These are phyloP conservation scores for Phymorhynchus buccinoides DNA, from an alignment of 1,140 invertebrate genomes.

Conservation along the genomic window DNA sequence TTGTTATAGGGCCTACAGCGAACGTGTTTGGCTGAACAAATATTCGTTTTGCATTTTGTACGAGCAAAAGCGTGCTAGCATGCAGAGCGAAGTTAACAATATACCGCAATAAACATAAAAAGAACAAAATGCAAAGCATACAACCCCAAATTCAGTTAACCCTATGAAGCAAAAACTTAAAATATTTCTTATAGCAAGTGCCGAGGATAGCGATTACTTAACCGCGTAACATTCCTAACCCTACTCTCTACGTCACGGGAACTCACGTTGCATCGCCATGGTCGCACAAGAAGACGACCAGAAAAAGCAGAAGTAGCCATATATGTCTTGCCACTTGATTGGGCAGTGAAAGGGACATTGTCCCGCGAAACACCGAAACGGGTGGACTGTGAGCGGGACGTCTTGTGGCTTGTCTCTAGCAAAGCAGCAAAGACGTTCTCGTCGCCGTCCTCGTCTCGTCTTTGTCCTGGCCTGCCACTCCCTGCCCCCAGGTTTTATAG, in stretches of 20 bases:
- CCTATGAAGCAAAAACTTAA: too few relatives aligned
- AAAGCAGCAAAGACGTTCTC: background rate
- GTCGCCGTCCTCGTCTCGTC: background rate
- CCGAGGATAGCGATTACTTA: too few relatives aligned
- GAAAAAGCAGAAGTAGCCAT: background rate
- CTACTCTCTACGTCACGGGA: background rate
- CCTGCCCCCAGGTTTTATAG: background rate
- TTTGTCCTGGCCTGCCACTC: background rate
- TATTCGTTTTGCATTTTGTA: too few relatives aligned
- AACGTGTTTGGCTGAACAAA: too few relatives aligned
- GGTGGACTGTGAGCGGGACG: background rate
- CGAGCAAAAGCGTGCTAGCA: too few relatives aligned
- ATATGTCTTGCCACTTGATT: conserved; percentile 25
- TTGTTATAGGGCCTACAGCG: too few relatives aligned
- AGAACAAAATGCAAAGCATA: too few relatives aligned
- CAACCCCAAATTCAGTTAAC: too few relatives aligned
- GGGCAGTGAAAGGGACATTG: conserved; percentile 9
- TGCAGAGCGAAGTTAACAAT: too few relatives aligned
- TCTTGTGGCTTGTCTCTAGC: background rate
- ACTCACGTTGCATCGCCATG: background rate
- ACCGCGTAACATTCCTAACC: too few relatives aligned
- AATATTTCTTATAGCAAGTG: too few relatives aligned
- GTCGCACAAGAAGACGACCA: background rate
- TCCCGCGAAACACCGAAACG: conserved; percentile 23
- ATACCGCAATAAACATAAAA: too few relatives aligned